Evolutionary conservation across 2,888 invertebrate genomes (phyloP).

Genomic region (Synanthedon andrenaeformis): DNA sequence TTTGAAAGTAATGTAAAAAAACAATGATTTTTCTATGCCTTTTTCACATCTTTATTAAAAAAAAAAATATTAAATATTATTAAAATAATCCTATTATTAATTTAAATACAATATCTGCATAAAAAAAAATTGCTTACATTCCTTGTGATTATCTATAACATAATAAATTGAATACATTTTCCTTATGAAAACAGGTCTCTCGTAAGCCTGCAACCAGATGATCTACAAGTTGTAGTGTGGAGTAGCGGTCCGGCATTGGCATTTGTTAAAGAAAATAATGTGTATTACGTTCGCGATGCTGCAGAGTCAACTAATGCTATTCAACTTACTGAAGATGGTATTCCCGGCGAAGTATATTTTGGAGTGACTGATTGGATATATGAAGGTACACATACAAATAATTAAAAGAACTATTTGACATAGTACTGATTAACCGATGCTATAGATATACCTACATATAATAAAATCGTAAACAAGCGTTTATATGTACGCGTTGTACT

Average conservation of each 20-base stretch:
- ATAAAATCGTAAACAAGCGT: no score
- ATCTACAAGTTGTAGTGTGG: constrained; percentile 74
- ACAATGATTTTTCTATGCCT: no score
- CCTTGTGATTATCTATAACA: no score
- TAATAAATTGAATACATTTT: no score
- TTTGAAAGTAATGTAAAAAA: no score
- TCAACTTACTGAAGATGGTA: constrained; percentile 73
- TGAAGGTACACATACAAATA: constrained; percentile 73
- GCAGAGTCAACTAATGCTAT: constrained; percentile 31
- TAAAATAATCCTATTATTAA: no score
- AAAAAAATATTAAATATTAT: no score
- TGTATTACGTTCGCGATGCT: constrained; percentile 69
- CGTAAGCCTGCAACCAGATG: constrained; percentile 59
- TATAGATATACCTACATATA: no score
- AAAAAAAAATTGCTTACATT: no score
- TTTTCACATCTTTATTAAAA: no score
- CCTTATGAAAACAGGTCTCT: constrained; percentile 31
- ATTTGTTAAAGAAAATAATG: constrained; percentile 77
- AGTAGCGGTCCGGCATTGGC: constrained; percentile 46
- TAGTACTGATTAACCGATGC: not conserved
- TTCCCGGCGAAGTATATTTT: constrained; percentile 77
- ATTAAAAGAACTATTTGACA: not conserved
- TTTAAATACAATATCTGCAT: no score
- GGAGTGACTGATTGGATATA: constrained; percentile 95
- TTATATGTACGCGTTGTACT: no score